Evolutionary conservation across 64 coral and sea anemone species (phyloP).

Genomic region (Trachythela sp.): DNA sequence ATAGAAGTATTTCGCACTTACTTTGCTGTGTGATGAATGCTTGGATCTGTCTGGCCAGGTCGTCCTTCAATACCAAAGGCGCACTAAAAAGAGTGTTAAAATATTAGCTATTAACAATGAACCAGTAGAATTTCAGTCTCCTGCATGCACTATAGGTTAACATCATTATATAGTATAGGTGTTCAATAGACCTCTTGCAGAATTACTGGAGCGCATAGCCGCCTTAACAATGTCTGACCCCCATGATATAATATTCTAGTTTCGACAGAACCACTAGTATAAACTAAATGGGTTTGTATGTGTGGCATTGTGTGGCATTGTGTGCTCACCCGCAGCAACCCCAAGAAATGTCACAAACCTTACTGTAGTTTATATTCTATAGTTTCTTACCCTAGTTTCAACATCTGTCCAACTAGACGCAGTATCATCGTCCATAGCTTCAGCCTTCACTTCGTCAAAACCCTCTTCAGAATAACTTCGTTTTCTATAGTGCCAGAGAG

Average conservation of each 20-base stretch:
- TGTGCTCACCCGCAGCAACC: too few relatives aligned
- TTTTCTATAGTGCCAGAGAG: too few relatives aligned
- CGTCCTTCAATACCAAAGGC: not conserved
- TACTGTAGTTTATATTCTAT: not conserved
- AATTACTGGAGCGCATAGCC: too few relatives aligned
- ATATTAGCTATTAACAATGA: too few relatives aligned
- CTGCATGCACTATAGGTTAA: too few relatives aligned
- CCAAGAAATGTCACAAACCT: not conserved
- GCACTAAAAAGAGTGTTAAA: constrained; percentile 8
- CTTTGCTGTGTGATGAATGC: not conserved
- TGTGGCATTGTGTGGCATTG: too few relatives aligned
- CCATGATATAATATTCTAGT: too few relatives aligned
- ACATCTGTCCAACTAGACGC: constrained; percentile 10
- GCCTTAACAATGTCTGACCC: too few relatives aligned
- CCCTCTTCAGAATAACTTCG: not conserved
- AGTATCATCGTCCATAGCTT: not conserved
- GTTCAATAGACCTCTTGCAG: too few relatives aligned
- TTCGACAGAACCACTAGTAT: not conserved
- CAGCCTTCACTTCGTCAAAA: not conserved
- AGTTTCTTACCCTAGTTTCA: not conserved
- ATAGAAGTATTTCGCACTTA: too few relatives aligned
- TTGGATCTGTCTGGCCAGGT: not conserved
- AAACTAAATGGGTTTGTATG: not conserved
- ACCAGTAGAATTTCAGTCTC: not conserved
- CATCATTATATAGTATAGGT: too few relatives aligned